phyloP scores from a whole-genome alignment of 2,797 vertebrate genomes.

The Pteropus rufus region DNA sequence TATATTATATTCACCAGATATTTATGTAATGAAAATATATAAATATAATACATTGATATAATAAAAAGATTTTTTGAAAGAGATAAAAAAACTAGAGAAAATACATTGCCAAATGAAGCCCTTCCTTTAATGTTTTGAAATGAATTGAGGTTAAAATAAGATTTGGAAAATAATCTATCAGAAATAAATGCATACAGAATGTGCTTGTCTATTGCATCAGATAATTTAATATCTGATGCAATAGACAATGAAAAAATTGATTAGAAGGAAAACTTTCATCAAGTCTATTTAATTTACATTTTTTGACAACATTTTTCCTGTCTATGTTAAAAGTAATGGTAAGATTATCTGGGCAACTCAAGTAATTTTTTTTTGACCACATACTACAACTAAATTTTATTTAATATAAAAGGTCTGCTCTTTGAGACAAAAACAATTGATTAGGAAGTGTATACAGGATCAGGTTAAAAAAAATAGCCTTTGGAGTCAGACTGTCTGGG shows the following conservation, averaged over 20 bases:
- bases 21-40: background rate
- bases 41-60: too few relatives aligned
- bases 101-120: background rate
- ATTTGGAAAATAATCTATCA: background rate
- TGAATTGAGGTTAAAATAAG: background rate
- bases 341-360: background rate
- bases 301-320: background rate
- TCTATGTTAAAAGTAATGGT: background rate
- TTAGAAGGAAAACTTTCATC: background rate
- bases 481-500: background rate
- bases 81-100: background rate
- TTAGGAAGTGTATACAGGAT: background rate
- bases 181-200: background rate
- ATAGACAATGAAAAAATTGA: background rate
- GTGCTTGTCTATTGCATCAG: background rate
- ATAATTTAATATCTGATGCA: background rate
- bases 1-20: background rate
- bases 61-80: background rate
- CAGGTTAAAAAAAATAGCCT: background rate
- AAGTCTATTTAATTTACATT: background rate
- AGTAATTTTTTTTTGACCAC: background rate
- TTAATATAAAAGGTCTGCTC: background rate
- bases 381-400: background rate
- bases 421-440: background rate
- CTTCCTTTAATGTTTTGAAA: background rate